These are phyloP conservation scores for Notocelia uddmanniana DNA, from an alignment of 2,888 invertebrate genomes.

Conservation along the genomic window DNA sequence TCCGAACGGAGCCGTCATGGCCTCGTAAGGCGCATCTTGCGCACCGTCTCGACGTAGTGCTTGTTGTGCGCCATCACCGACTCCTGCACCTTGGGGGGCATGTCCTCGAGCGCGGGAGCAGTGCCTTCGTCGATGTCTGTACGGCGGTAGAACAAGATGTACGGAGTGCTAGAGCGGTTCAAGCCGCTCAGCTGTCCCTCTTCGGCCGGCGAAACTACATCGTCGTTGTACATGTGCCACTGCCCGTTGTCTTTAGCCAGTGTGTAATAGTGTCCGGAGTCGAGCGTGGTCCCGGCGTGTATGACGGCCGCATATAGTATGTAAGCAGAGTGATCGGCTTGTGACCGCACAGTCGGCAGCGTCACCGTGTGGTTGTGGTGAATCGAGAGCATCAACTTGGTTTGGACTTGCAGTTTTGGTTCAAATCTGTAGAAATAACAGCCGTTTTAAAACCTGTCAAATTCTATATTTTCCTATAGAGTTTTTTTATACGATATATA, in stretches of 20 bases:
- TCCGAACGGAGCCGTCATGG: constrained; percentile 72
- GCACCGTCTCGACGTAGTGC: constrained; percentile 64
- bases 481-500: too few species aligned
- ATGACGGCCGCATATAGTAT: constrained; percentile 93
- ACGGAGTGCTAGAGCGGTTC: constrained; percentile 91
- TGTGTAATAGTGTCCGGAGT: constrained; percentile 96
- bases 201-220: constrained; percentile 87
- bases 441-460: constrained; percentile 10
- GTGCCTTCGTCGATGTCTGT: constrained; percentile 76
- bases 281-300: constrained; percentile 93
- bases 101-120: constrained; percentile 63
- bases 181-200: constrained; percentile 87
- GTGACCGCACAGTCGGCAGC: constrained; percentile 73
- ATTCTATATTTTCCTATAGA: too few species aligned
- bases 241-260: constrained; percentile 89
- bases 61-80: constrained; percentile 71
- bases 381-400: constrained; percentile 91
- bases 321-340: constrained; percentile 82
- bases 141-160: constrained; percentile 91
- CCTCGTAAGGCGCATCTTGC: constrained; percentile 60
- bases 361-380: constrained; percentile 85
- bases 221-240: constrained; percentile 95
- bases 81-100: constrained; percentile 69
- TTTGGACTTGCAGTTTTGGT: constrained; percentile 86
- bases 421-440: constrained; percentile 65